Evolutionary conservation across 2,113 vertebrate species (phyloP).

Genomic region (Ailurus styani): DNA sequence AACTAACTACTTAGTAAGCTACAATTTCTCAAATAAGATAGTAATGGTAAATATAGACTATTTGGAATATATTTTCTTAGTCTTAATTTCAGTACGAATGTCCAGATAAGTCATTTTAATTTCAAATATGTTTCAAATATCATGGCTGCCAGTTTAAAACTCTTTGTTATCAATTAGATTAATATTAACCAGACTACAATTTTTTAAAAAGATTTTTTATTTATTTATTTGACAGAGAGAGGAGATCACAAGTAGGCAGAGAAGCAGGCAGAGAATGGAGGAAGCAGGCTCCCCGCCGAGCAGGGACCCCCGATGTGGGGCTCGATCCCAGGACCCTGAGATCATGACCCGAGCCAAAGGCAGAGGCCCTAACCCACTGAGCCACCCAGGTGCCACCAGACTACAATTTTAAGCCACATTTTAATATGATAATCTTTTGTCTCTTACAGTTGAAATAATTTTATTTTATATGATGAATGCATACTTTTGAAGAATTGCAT

Average conservation of each 20-base stretch:
- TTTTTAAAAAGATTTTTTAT: no score
- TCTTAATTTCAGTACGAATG: not conserved
- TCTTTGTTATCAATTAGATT: not conserved
- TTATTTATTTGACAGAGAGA: no score
- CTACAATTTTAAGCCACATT: conserved; percentile 21
- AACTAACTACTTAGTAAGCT: not conserved
- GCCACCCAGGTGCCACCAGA: no score
- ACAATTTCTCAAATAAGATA: not conserved
- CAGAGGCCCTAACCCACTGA: no score
- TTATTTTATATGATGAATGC: not conserved
- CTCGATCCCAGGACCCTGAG: no score
- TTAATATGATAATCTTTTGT: not conserved
- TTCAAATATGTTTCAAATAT: not conserved
- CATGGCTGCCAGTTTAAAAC: not conserved
- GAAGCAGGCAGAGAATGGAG: no score
- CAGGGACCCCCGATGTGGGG: no score
- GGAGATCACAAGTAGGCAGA: no score
- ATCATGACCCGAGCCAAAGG: no score
- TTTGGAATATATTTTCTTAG: not conserved
- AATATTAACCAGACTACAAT: conserved; percentile 2
- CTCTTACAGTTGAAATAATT: conserved; percentile 7
- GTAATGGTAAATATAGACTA: not conserved
- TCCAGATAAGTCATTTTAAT: conserved; percentile 11
- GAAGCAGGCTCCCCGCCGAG: no score
- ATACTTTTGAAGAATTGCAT: conserved; percentile 1